Evolutionary conservation across 2,888 invertebrate genomes (phyloP), one percentile per base, ranked within the genome.

Genomic region (Drosophila leonis): DNA sequence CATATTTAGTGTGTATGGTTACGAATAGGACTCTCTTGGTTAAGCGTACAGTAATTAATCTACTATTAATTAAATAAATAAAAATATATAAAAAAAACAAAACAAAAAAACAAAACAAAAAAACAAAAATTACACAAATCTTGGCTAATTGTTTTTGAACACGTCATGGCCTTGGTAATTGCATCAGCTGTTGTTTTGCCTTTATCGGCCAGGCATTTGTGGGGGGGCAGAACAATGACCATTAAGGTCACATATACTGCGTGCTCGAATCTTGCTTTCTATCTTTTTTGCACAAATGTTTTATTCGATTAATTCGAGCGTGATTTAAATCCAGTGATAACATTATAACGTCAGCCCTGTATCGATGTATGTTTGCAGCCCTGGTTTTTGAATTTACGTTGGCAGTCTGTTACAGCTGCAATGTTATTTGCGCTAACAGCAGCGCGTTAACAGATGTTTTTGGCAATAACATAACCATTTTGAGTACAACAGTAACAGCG

Each of bases 1-100:
- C 83, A 84, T 88, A 88, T 88, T 83, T 88, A 87, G 84, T 89
- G 79, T 89, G 87, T 84, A 84, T 84, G 84, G 84, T 83, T 84
- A 84, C 75, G 79, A 88, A 88, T 84, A 84, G 84, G 87, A 89
- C 72, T 80, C 71, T 88, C 89, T 84, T 69, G 84, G 84, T 84
- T 84, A 84, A 84, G 84, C 89, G 87, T 84, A 88, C 71, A 87
- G 74, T 84, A 84, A 84, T 83, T 84, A 84, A 84, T 84, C 89
- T 84, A 84, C 87, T 84, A 84, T 83, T 83, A 84, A 89, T 76
- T 83, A 88, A 84, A 88, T 79, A 84, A 84, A 84, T 80, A 83
- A 31, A 72, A 74, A 69, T 72, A 82, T 55, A 84, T 29, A 66
- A 27, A 65, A 10, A 41, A 41, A 41, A 18, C n/a, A n/a, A n/a